These are phyloP conservation scores for Rhodinocichla rosea DNA, from an alignment of 2,113 vertebrate genomes.

Conservation along the genomic window DNA sequence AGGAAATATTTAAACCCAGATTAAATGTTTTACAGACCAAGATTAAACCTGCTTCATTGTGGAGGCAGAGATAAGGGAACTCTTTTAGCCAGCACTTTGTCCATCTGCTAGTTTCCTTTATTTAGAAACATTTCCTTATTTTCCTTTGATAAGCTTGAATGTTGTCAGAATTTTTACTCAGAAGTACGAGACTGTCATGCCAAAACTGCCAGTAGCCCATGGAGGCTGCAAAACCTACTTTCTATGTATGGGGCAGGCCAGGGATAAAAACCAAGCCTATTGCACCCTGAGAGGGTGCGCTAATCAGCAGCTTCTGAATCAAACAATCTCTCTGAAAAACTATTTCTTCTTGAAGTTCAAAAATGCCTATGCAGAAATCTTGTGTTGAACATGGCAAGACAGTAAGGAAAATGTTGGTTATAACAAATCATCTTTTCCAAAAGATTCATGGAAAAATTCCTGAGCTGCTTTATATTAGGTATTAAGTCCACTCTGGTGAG, in stretches of 20 bases:
- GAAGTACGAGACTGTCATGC: neutral
- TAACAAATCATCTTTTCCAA: neutral
- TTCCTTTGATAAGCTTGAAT: neutral
- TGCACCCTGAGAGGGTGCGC: fast-evolving
- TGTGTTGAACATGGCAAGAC: neutral
- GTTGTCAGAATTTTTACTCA: neutral
- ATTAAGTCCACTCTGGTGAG: neutral
- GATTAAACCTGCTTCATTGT: neutral
- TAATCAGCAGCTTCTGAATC: neutral
- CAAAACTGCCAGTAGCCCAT: neutral
- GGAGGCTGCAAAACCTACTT: neutral
- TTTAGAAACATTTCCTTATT: neutral
- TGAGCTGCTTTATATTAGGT: slow-evolving; percentile 2
- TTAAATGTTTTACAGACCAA: neutral
- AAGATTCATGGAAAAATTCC: slow-evolving; percentile 26
- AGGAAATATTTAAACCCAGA: neutral
- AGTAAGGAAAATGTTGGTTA: neutral
- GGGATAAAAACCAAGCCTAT: neutral
- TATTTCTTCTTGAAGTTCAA: neutral
- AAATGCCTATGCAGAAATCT: neutral
- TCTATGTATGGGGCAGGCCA: neutral
- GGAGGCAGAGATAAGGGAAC: neutral
- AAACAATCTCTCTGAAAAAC: neutral
- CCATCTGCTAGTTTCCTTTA: neutral
- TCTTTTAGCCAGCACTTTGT: neutral